Evolutionary conservation across 2,113 vertebrate species (phyloP).

Genomic region (Nerophis lumbriciformis): DNA sequence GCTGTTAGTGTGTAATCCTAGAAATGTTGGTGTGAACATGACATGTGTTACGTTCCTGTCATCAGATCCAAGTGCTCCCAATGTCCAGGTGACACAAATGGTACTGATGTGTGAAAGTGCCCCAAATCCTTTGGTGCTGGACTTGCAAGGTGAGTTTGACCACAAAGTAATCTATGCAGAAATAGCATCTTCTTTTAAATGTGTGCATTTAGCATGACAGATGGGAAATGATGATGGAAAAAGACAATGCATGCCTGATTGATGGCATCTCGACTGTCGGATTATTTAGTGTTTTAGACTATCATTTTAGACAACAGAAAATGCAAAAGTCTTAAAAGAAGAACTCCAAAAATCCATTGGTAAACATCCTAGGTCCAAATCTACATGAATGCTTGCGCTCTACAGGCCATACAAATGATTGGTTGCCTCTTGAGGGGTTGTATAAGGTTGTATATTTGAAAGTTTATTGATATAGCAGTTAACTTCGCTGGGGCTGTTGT

Average conservation of each 20-base stretch:
- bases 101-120: constrained; percentile 78
- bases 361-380: too few species aligned
- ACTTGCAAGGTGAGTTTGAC: constrained; percentile 78
- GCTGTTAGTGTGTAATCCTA: not conserved
- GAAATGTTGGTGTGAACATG: too few species aligned
- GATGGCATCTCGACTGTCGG: too few species aligned
- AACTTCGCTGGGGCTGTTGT: not conserved
- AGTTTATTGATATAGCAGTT: not conserved
- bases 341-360: too few species aligned
- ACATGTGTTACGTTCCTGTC: constrained; percentile 6
- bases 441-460: not conserved
- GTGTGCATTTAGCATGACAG: not conserved
- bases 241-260: too few species aligned
- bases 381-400: too few species aligned
- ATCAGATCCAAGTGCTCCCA: constrained; percentile 77
- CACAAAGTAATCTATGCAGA: not conserved
- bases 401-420: too few species aligned
- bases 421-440: not conserved
- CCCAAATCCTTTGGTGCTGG: constrained; percentile 79
- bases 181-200: not conserved
- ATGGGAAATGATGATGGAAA: not conserved
- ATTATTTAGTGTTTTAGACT: not conserved
- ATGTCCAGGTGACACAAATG: constrained; percentile 86
- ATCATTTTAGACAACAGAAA: too few species aligned
- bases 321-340: too few species aligned